Conservation (phyloP, 2,113 vertebrate species). For the Leucopsar rothschildi region DNA sequence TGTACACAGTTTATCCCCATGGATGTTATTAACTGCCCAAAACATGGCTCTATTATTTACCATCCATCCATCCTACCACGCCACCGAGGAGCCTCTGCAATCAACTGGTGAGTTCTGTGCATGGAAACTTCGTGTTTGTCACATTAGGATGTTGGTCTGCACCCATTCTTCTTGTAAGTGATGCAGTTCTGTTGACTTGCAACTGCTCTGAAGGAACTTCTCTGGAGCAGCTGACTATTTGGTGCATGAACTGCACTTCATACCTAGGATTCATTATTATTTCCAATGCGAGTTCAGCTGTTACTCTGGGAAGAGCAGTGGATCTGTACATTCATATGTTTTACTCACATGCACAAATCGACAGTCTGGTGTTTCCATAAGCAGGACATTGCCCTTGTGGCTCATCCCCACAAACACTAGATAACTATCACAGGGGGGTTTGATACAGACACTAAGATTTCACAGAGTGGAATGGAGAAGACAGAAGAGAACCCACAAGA, state of each 20-base stretch:
- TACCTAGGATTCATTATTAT: background rate
- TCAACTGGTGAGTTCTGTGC: conserved; percentile 87
- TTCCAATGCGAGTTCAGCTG: background rate
- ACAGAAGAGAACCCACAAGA: background rate
- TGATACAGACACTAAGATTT: background rate
- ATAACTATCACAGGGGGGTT: background rate
- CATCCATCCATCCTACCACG: conserved; percentile 94
- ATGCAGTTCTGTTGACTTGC: background rate
- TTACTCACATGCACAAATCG: background rate
- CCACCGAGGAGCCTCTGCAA: conserved; percentile 95
- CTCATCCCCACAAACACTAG: background rate
- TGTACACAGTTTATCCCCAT: conserved; percentile 99
- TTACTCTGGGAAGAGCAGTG: background rate
- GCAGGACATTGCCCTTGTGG: background rate
- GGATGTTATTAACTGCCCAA: conserved; percentile 89
- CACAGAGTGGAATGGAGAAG: background rate
- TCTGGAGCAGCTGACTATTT: conserved; percentile 21
- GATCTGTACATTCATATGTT: background rate
- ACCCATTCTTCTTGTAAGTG: background rate
- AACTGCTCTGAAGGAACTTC: background rate
- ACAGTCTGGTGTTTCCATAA: background rate
- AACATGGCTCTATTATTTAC: conserved; percentile 95
- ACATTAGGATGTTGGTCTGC: background rate
- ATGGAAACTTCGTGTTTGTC: fast-evolving
- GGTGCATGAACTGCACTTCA: background rate